Conservation (phyloP, 2,888 invertebrate genomes). For the Bursaphelenchus okinawaensis region DNA sequence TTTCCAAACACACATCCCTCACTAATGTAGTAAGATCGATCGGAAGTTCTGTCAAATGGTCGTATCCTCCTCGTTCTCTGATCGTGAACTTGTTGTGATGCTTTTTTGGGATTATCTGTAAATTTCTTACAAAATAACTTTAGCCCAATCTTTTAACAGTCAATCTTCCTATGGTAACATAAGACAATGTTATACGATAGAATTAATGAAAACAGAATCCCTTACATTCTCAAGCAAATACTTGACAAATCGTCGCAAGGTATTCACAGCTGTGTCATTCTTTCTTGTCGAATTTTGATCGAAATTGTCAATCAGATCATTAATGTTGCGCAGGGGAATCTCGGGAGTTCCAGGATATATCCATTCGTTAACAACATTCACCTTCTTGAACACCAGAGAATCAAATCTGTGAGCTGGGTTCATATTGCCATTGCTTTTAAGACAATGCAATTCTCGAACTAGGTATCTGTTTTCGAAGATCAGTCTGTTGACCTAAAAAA, state of each 20-base stretch:
- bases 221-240: constrained; percentile 26
- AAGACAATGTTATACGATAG: too few species aligned
- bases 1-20: constrained; percentile 23
- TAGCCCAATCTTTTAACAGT: neutral
- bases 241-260: constrained; percentile 22
- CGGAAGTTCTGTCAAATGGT: constrained; percentile 23
- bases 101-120: constrained; percentile 25
- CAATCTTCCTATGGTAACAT: neutral
- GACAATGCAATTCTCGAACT: constrained; percentile 20
- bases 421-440: constrained; percentile 12
- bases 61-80: constrained; percentile 24
- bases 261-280: constrained; percentile 19
- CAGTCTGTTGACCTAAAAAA: constrained; percentile 23
- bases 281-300: constrained; percentile 19
- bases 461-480: constrained; percentile 24
- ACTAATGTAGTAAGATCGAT: constrained; percentile 17
- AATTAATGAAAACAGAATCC: neutral
- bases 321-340: constrained; percentile 15
- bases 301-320: constrained; percentile 16
- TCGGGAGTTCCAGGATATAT: constrained; percentile 17
- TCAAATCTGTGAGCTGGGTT: constrained; percentile 15
- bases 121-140: too few species aligned
- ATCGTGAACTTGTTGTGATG: constrained; percentile 23
- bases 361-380: constrained; percentile 8
- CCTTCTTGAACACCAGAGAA: constrained; percentile 22